Evolutionary conservation across 2,888 invertebrate species (phyloP), one percentile per base, ranked within the genome.

Genomic region (Trissolcus brochymenae): DNA sequence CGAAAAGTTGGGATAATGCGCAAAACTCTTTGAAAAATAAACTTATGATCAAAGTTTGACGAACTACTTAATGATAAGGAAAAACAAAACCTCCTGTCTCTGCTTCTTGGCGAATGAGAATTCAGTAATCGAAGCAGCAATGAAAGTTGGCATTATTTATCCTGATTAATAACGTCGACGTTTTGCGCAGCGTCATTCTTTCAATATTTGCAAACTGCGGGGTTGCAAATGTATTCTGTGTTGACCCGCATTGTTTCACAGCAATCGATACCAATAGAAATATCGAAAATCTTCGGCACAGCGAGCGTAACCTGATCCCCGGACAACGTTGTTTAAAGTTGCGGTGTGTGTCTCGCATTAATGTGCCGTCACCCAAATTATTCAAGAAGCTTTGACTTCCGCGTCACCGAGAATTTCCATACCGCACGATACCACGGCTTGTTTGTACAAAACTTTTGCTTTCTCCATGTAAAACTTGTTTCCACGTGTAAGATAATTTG

Each of bases 191-290:
- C 41, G 17, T 59, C 29, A 35, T 64, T 61, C 40, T 60, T 65
- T 61, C 51, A 60, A 61, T 60, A 60, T 61, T 56, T 35, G 43
- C 51, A 43, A 35, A 6, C 49, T 50, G 43, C 55, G 14, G 4
- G 13, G 11, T 13, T 46, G 21, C 51, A 29, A 68, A 57, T 62
- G 51, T 68, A 67, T 64, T 75, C 49, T 35, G 35, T 35, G 35
- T 35, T 35, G 35, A 35, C 35, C 35, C 35, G 35, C 64, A 56
- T 40, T 57, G 59, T 59, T 54, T 54, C 57, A 54, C 55, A 50
- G 59, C 61, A 64, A 68, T 68, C 68, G 64, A 75, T 75, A 65
- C 46, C 54, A 50, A 51, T 56, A 41, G 21, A 56, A 68, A 51
- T 16, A 62, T 68, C 43, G 49, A 21, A 57, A 64, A 49, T 60